Evolutionary conservation across 2,113 vertebrate genomes (phyloP).

Genomic region (Dermatemys mawii): DNA sequence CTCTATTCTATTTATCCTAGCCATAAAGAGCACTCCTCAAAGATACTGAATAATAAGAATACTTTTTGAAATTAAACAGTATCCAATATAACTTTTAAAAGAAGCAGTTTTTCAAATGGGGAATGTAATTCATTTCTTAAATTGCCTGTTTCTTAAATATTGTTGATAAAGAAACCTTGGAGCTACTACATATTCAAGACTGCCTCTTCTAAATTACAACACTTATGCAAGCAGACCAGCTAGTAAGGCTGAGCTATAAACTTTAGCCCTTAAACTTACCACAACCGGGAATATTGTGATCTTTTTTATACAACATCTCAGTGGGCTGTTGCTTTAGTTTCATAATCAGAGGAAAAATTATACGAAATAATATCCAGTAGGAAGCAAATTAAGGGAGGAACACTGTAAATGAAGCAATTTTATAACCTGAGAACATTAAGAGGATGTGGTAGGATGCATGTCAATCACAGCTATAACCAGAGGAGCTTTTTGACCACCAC

Average conservation of each 20-base stretch:
- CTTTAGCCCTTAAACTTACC: background rate
- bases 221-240: background rate
- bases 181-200: background rate
- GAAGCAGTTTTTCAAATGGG: background rate
- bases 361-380: background rate
- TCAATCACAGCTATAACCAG: constrained; percentile 67
- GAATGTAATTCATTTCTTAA: background rate
- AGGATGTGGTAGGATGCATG: constrained; percentile 69
- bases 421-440: constrained; percentile 31
- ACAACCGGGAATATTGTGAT: background rate
- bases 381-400: constrained; percentile 39
- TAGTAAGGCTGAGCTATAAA: background rate
- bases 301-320: background rate
- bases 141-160: background rate
- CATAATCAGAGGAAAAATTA: background rate
- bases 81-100: background rate
- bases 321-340: constrained; percentile 1
- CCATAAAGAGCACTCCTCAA: background rate
- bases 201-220: background rate
- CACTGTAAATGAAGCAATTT: constrained; percentile 38
- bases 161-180: background rate
- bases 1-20: background rate
- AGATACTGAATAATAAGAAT: background rate
- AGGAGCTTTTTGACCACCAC: background rate
- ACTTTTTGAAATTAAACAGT: background rate